phyloP scores from a whole-genome alignment of 2,888 invertebrate species.

The Heterodera filipjevi region DNA sequence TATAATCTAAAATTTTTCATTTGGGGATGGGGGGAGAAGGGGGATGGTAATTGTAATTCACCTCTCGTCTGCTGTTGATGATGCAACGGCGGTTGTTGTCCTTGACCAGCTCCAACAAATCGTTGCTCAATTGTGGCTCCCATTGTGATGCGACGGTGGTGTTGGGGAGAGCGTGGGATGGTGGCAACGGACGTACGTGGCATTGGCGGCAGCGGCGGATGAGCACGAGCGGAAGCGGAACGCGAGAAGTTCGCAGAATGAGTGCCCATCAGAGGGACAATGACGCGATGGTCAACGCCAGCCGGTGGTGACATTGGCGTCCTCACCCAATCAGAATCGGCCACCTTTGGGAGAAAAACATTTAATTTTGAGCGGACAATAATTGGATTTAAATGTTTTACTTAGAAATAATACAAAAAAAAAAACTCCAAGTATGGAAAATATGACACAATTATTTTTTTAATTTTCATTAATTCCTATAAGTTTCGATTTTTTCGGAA shows the following conservation, averaged over 20 bases:
- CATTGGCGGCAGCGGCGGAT: background rate
- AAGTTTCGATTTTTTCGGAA: too few species aligned
- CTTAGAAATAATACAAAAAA: too few species aligned
- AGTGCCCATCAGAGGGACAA: conserved; percentile 7
- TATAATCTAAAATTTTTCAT: too few species aligned
- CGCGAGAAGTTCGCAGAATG: background rate
- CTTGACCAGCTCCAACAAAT: background rate
- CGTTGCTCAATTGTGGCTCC: background rate
- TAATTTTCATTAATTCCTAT: too few species aligned
- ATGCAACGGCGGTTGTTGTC: background rate
- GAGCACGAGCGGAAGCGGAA: background rate
- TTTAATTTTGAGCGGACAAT: background rate
- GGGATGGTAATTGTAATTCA: too few species aligned
- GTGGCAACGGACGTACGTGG: background rate
- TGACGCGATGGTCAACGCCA: background rate
- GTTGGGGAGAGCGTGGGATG: background rate
- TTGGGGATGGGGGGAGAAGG: too few species aligned
- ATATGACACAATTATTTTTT: too few species aligned
- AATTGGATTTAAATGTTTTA: too few species aligned
- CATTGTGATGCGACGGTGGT: background rate
- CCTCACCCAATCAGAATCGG: background rate
- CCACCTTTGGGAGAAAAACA: background rate
- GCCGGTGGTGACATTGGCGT: background rate
- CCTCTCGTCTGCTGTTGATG: conserved; percentile 13
- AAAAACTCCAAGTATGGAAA: too few species aligned